Evolutionary conservation across 2,113 vertebrate genomes (phyloP).

Genomic region (Panurus biarmicus): DNA sequence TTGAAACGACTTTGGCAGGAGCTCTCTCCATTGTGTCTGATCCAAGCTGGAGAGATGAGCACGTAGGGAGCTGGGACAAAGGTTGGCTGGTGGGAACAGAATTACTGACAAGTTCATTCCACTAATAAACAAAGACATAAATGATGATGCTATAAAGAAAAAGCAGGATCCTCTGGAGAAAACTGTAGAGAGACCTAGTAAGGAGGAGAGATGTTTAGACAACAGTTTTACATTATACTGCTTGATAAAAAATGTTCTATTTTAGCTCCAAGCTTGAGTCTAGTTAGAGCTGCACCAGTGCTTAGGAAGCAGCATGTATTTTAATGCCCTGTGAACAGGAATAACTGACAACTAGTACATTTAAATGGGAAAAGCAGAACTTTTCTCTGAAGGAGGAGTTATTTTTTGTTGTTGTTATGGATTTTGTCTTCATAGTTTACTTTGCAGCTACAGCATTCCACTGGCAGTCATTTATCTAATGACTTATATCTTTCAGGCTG

Average conservation of each 20-base stretch:
- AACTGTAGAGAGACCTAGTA: constrained; percentile 31
- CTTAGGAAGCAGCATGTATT: constrained; percentile 62
- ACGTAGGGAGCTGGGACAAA: neutral
- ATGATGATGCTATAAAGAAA: constrained; percentile 3
- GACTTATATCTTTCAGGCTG: constrained; percentile 36
- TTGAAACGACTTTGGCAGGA: constrained; percentile 48
- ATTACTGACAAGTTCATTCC: constrained; percentile 29
- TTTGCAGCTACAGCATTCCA: constrained; percentile 42
- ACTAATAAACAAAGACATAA: constrained; percentile 61
- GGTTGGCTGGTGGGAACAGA: neutral
- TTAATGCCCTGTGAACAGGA: constrained; percentile 64
- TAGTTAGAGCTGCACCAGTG: constrained; percentile 44
- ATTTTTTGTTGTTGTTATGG: constrained; percentile 35
- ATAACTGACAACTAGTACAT: constrained; percentile 64
- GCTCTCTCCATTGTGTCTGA: neutral
- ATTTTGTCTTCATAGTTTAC: constrained; percentile 60
- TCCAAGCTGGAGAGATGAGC: constrained; percentile 12
- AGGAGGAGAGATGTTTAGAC: constrained; percentile 40
- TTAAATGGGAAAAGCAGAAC: constrained; percentile 69
- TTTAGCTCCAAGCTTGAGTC: constrained; percentile 59
- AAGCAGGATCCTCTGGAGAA: constrained; percentile 2
- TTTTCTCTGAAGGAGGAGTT: constrained; percentile 38
- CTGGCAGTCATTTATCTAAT: constrained; percentile 52
- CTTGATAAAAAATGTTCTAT: constrained; percentile 62
- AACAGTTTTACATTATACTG: constrained; percentile 54